A percentile compares a stretch with the other conserved stretches of the same genome.
Conservation (phyloP, 2,888 invertebrate species). For the Orthosia gracilis region DNA sequence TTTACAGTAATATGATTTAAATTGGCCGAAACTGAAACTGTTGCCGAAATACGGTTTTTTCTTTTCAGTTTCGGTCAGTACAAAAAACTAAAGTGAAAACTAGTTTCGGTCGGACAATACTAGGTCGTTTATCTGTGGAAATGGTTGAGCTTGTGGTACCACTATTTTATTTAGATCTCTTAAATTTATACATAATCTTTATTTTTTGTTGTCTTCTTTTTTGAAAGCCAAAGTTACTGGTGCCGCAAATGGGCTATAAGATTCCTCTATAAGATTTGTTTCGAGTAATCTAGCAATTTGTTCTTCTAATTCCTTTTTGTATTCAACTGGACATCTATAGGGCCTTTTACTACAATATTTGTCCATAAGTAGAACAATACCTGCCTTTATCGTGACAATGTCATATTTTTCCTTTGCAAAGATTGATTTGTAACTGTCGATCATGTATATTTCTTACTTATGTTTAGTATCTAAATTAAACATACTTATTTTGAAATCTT, state of each 20-base stretch:
- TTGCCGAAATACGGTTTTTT: too few relatives aligned
- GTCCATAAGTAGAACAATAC: not conserved
- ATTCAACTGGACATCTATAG: not conserved
- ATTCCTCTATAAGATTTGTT: too few relatives aligned
- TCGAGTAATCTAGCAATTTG: not conserved
- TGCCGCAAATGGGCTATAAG: not conserved
- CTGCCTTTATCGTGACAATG: too few relatives aligned
- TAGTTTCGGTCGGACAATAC: too few relatives aligned
- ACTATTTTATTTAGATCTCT: slow-evolving; percentile 3
- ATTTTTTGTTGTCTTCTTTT: not conserved
- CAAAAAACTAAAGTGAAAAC: too few relatives aligned
- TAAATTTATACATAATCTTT: not conserved
- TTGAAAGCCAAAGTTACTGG: not conserved
- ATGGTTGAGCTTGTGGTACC: slow-evolving; percentile 1
- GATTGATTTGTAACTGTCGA: not conserved
- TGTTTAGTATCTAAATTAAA: not conserved
- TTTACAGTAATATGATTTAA: too few relatives aligned
- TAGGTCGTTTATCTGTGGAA: not conserved
- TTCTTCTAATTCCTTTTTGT: not conserved
- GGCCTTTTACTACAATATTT: not conserved
- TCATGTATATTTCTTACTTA: not conserved
- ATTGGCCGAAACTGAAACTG: too few relatives aligned
- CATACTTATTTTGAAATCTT: not conserved
- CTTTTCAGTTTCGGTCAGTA: too few relatives aligned
- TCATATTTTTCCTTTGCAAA: too few relatives aligned